Evolutionary conservation across 2,888 invertebrate species (phyloP).

Genomic region (Ochlodes sylvanus): DNA sequence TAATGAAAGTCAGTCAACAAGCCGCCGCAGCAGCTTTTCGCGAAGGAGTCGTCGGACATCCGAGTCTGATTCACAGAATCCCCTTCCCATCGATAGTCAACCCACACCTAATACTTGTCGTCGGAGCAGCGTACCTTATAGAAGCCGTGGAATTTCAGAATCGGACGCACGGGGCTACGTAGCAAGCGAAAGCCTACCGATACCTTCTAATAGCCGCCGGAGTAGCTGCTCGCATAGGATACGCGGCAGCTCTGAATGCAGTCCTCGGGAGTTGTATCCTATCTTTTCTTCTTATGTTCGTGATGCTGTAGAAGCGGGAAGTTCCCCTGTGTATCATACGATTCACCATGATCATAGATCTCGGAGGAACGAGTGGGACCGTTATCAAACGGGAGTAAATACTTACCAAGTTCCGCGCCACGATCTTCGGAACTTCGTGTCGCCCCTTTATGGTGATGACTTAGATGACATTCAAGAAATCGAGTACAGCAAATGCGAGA

Average conservation of each 20-base stretch:
- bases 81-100: conserved; percentile 53
- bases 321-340: conserved; percentile 49
- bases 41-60: conserved; percentile 22
- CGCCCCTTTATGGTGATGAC: conserved; percentile 72
- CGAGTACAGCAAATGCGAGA: conserved; percentile 78
- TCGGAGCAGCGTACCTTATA: conserved; percentile 59
- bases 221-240: conserved; percentile 60
- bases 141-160: conserved; percentile 48
- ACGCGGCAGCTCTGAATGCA: conserved; percentile 43
- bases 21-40: conserved; percentile 22
- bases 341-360: conserved; percentile 60
- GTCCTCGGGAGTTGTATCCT: conserved; percentile 75
- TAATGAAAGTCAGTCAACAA: conserved; percentile 50
- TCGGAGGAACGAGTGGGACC: conserved; percentile 64
- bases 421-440: conserved; percentile 76
- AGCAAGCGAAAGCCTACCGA: conserved; percentile 49
- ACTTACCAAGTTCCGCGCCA: conserved; percentile 63
- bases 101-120: conserved; percentile 63
- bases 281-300: conserved; percentile 79
- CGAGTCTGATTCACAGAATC: conserved; percentile 52
- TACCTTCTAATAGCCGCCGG: conserved; percentile 59
- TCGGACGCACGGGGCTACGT: conserved; percentile 15
- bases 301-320: conserved; percentile 66
- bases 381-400: conserved; percentile 61
- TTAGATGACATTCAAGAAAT: conserved; percentile 82